Conservation (phyloP, 2,888 invertebrate genomes). For the Apotomis turbidana region DNA sequence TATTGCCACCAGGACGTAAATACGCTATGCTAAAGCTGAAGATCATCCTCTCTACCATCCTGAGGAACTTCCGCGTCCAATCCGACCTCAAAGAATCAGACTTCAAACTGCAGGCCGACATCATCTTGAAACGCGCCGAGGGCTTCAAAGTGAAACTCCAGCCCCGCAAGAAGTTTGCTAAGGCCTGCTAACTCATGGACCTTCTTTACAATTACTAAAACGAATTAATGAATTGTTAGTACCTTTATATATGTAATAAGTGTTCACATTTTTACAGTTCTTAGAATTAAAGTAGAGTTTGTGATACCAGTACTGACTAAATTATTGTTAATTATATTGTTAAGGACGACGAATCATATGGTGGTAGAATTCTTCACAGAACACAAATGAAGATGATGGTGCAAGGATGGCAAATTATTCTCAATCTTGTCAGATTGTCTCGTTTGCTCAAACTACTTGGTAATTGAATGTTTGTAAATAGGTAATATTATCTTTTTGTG, state of each 20-base stretch:
- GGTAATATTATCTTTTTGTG: constrained; percentile 49
- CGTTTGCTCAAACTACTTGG: constrained; percentile 48
- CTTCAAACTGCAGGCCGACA: constrained; percentile 89
- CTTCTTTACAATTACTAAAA: constrained; percentile 35
- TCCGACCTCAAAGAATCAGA: constrained; percentile 87
- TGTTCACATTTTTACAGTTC: constrained; percentile 53
- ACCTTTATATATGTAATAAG: constrained; percentile 49
- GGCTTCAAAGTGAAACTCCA: constrained; percentile 89
- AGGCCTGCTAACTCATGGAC: constrained; percentile 57
- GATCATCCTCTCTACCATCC: constrained; percentile 89
- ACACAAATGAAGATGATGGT: constrained; percentile 48
- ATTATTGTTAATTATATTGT: constrained; percentile 58
- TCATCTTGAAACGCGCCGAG: constrained; percentile 90
- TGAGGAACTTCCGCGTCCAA: constrained; percentile 88
- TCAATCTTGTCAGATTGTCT: constrained; percentile 53
- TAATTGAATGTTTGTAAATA: constrained; percentile 63
- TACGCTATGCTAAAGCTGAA: constrained; percentile 92
- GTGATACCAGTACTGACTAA: constrained; percentile 67
- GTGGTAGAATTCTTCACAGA: constrained; percentile 62
- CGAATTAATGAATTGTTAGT: constrained; percentile 44
- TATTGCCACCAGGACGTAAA: constrained; percentile 85
- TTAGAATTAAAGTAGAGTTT: constrained; percentile 52
- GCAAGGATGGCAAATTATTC: constrained; percentile 53
- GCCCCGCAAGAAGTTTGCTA: constrained; percentile 83
- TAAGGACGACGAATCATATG: constrained; percentile 58